These are phyloP conservation scores for Plotosus lineatus DNA, from an alignment of 2,113 vertebrate genomes.

Conservation along the genomic window DNA sequence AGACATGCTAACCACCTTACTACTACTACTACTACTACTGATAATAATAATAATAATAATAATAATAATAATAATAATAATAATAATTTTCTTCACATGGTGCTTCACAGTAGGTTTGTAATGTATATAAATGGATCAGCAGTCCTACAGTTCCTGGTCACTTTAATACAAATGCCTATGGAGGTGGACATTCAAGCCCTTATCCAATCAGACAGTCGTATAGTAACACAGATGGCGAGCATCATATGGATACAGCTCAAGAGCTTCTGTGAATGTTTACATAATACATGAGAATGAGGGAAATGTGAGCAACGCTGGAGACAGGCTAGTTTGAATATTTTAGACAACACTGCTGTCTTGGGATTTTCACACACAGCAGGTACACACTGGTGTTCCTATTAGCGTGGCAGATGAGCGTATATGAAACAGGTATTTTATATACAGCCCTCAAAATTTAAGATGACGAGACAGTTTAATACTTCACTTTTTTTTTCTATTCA, in stretches of 20 bases:
- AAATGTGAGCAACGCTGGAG: neutral
- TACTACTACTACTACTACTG: too few relatives aligned
- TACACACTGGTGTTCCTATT: neutral
- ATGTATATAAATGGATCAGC: neutral
- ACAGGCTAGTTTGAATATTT: neutral
- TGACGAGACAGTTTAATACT: neutral
- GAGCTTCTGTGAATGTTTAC: neutral
- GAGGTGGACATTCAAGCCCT: neutral
- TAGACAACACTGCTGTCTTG: neutral
- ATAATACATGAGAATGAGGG: neutral
- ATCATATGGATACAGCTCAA: neutral
- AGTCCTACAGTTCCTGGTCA: neutral
- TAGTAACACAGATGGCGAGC: neutral
- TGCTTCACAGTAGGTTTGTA: neutral
- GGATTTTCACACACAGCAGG: neutral
- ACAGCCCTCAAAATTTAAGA: neutral
- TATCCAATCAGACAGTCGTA: neutral
- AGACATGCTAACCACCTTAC: too few relatives aligned
- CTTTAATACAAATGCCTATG: neutral
- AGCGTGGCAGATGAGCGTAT: neutral
- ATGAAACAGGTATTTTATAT: neutral
- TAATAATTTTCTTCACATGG: neutral
- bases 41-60: too few relatives aligned
- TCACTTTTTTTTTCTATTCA: too few relatives aligned
- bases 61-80: too few relatives aligned